Evolutionary conservation across 2,113 vertebrate genomes (phyloP).

Genomic region (Actinemys pallida): DNA sequence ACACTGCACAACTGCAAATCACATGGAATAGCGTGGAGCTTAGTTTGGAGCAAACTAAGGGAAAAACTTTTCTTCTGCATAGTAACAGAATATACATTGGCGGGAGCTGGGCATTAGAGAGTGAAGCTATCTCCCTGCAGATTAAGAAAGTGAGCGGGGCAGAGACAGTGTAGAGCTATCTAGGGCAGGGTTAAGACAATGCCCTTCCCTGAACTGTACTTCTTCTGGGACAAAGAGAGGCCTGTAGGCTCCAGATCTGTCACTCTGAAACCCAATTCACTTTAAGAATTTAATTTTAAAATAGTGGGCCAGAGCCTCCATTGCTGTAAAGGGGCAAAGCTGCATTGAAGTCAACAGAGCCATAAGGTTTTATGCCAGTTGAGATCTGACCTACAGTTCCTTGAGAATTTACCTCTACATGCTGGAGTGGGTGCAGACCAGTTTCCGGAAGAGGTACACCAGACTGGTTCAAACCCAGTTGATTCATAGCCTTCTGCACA

Average conservation of each 20-base stretch:
- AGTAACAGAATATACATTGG: not conserved
- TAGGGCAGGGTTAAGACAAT: not conserved
- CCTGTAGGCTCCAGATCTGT: not conserved
- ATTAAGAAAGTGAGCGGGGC: not conserved
- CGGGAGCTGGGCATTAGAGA: not conserved
- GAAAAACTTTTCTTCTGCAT: not conserved
- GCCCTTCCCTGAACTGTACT: not conserved
- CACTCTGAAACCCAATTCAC: not conserved
- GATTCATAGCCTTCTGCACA: constrained; percentile 83
- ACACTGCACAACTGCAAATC: constrained; percentile 57
- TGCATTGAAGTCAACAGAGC: not conserved
- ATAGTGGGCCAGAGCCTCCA: not conserved
- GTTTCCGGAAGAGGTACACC: constrained; percentile 78
- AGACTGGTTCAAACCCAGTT: constrained; percentile 62
- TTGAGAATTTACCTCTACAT: constrained; percentile 74
- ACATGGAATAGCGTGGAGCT: not conserved
- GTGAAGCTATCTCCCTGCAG: not conserved
- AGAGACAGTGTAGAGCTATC: not conserved
- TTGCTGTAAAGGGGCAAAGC: not conserved
- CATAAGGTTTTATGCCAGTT: not conserved
- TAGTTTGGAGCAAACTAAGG: not conserved
- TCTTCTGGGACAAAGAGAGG: not conserved
- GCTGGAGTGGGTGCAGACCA: constrained; percentile 82
- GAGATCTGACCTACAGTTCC: not conserved
- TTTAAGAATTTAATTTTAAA: not conserved